Evolutionary conservation across 2,797 vertebrate species (phyloP).

Genomic region (Pteronotus mesoamericanus): DNA sequence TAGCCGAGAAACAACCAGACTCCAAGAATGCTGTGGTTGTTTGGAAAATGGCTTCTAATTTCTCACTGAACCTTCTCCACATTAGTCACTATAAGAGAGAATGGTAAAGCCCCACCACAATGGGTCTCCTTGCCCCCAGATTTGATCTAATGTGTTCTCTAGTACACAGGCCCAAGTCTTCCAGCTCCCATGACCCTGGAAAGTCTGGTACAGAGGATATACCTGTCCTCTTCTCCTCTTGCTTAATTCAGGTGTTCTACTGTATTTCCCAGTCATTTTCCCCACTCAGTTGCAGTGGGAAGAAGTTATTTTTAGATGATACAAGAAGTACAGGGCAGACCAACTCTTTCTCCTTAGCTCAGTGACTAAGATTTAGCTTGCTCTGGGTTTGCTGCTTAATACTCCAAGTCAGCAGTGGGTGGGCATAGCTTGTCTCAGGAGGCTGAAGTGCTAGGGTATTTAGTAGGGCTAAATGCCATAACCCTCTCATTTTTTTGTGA

Average conservation of each 20-base stretch:
- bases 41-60: neutral
- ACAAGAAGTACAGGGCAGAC: neutral
- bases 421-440: neutral
- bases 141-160: neutral
- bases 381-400: neutral
- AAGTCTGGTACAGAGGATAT: neutral
- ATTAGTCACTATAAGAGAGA: neutral
- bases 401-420: neutral
- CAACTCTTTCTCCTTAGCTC: constrained; percentile 4
- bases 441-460: neutral
- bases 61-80: neutral
- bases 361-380: constrained; percentile 5
- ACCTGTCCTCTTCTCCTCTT: neutral
- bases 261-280: neutral
- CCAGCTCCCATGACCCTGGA: neutral
- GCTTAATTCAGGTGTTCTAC: neutral
- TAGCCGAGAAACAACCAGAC: neutral
- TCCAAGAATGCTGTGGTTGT: neutral
- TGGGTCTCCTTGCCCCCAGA: neutral
- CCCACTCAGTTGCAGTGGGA: neutral
- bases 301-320: constrained; percentile 20
- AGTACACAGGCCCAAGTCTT: neutral
- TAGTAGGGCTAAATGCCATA: neutral
- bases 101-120: neutral
- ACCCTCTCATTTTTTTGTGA: neutral